Base-by-base conservation (phyloP, 2,888 invertebrate genomes). In the Melieria omissa region DNA sequence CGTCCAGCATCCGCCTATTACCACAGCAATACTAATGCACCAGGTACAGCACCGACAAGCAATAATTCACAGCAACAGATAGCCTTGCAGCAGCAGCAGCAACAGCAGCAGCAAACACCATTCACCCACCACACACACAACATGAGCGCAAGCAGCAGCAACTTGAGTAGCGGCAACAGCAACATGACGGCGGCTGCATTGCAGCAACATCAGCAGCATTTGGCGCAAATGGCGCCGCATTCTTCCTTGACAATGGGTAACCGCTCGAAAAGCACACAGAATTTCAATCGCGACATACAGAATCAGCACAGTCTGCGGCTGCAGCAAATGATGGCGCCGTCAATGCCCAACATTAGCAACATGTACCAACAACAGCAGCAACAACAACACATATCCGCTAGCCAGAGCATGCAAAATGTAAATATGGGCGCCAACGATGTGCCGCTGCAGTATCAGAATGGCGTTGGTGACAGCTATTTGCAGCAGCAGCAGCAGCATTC, bases 401-500 rank as follows among this genome's bases (percentile, higher is more conserved):
- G 87, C 75, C 87, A 87, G 73, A 87, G 87, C 60, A 86, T 87
- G 86, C 87, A 87, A 75, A 87, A 87, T 81, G 85, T 87, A 0
- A 86, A 85, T 65, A 77, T 80, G 80, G 49, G 58, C 46, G 61
- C 58, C 10, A 52, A 29, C 4, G 76, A 75, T 10, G 12, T 66
- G 46, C 57, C 63, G 12, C 16, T 70, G 9, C 60, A 66, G 46
- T 81, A 78, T 75, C 81, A 81, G 49, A 82, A 83, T 44, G 81
- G 82, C 5, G 61, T 45, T n/a, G 62, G 65, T 62, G 68, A 45
- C 44, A 73, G 67, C 29, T 55, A 64, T 9, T 52, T 60, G 45
- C 61, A 61, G 16, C 61, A 61, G 9, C 71, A 73, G 29, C 73
- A 73, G 42, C 82, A 81, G 62, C 80, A 80, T 70, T 78, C 79